Evolutionary conservation across 2,113 vertebrate species (phyloP).

Genomic region (Seriola quinqueradiata): DNA sequence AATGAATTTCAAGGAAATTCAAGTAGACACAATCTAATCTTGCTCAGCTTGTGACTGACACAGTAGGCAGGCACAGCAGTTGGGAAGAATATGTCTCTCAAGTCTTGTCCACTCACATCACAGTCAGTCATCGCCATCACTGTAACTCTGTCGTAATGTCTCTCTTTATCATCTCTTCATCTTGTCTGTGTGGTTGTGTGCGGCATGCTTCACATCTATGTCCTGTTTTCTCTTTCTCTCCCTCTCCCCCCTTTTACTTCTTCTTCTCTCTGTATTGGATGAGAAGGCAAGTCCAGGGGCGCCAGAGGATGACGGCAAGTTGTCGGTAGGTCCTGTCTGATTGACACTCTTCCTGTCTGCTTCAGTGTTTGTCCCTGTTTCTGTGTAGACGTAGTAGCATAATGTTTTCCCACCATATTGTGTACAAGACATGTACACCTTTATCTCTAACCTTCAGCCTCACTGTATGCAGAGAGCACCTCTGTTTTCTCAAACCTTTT

Average conservation of each 20-base stretch:
- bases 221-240: constrained; percentile 78
- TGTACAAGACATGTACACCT: constrained; percentile 71
- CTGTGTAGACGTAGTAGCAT: constrained; percentile 51
- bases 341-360: constrained; percentile 64
- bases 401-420: constrained; percentile 42
- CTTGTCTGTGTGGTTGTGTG: constrained; percentile 66
- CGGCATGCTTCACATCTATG: constrained; percentile 83
- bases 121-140: constrained; percentile 55
- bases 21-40: constrained; percentile 30
- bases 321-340: constrained; percentile 86
- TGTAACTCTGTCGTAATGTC: constrained; percentile 58
- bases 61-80: constrained; percentile 32
- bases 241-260: constrained; percentile 60
- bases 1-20: constrained; percentile 39
- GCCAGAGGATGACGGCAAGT: constrained; percentile 84
- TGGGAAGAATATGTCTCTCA: constrained; percentile 54
- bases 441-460: constrained; percentile 62
- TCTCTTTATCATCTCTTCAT: constrained; percentile 56
- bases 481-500: constrained; percentile 69
- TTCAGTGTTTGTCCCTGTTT: constrained; percentile 69
- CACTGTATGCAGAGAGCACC: constrained; percentile 74
- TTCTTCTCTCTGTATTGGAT: constrained; percentile 79
- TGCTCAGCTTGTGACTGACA: constrained; percentile 33
- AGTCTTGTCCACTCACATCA: constrained; percentile 64
- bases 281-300: constrained; percentile 83